Base-by-base conservation (phyloP, 2,797 vertebrate genomes). In the Gila robusta region DNA sequence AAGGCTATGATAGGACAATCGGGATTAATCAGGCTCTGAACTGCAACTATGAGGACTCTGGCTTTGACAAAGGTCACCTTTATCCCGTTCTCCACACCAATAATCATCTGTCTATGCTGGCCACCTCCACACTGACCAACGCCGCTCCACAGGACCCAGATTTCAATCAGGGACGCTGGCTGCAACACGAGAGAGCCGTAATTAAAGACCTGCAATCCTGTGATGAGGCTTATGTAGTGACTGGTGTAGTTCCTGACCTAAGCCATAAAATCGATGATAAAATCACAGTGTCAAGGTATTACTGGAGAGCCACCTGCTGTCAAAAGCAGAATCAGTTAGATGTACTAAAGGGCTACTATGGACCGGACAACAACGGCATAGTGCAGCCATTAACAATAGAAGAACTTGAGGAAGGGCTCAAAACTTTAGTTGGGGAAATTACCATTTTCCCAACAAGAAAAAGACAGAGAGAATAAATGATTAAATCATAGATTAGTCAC, bases 111-210 rank as follows among this genome's bases (percentile, higher is more conserved):
- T 71, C 87, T 47, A 87, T 83, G 87, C 32, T 84, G 32, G 84
- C 89, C 81, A 91, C 91, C n/a, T 91, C 56, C 83, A 92, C 89
- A 4, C 80, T 91, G 85, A 92, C 89, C 70, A 92, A 90, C 21
- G 87, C 85, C 0, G 90, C 87, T 3, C 90, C 90, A 0, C 91
- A 91, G 83, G 11, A 77, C 35, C 26, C 44, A 26, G 6, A 5
- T 23, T 88, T 92, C 44, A 92, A 92, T 71, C 28, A 37, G 2
- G 82, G 64, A 2, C 10, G 70, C 21, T 92, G 91, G 91, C 82
- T 49, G 17, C 4, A 2, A 32, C 72, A 84, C 9, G 90, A 89
- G 81, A 26, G 41, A 32, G 19, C 19, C 9, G 44, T 89, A 64
- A 81, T 49, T 1, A 11, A 2, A 4, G 8, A 23, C 23, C 26